phyloP scores from a whole-genome alignment of 2,888 invertebrate genomes.

The Coenonympha arcania region DNA sequence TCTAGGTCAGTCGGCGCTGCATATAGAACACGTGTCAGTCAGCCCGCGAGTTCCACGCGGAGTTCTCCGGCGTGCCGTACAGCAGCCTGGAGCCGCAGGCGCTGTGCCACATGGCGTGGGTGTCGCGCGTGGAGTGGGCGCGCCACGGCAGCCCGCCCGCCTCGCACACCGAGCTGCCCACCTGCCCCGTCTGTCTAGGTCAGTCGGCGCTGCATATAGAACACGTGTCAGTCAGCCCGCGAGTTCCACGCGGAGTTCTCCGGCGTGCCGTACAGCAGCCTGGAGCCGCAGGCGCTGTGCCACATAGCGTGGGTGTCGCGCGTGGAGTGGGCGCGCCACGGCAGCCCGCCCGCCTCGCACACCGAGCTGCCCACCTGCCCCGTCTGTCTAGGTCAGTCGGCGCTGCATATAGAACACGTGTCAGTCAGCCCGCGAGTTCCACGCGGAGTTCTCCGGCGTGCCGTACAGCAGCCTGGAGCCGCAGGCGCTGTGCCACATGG shows the following conservation, averaged over 20 bases:
- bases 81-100: conserved; percentile 94
- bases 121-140: conserved; percentile 91
- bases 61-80: conserved; percentile 93
- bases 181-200: conserved; percentile 94
- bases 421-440: conserved; percentile 91
- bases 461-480: conserved; percentile 96
- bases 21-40: no score
- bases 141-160: conserved; percentile 81
- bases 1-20: conserved; percentile 75
- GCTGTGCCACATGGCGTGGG: conserved; percentile 95
- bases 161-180: conserved; percentile 93
- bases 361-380: conserved; percentile 98
- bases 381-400: conserved; percentile 83
- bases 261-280: conserved; percentile 91
- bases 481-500: conserved; percentile 91
- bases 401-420: no score
- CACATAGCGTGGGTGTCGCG: conserved; percentile 96
- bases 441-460: conserved; percentile 91
- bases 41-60: conserved; percentile 92
- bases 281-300: conserved; percentile 94
- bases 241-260: conserved; percentile 96
- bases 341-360: conserved; percentile 80
- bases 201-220: no score
- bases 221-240: conserved; percentile 86
- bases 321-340: conserved; percentile 89